phyloP scores from a whole-genome alignment of 2,888 invertebrate species.

The Ophioninae sp. region DNA sequence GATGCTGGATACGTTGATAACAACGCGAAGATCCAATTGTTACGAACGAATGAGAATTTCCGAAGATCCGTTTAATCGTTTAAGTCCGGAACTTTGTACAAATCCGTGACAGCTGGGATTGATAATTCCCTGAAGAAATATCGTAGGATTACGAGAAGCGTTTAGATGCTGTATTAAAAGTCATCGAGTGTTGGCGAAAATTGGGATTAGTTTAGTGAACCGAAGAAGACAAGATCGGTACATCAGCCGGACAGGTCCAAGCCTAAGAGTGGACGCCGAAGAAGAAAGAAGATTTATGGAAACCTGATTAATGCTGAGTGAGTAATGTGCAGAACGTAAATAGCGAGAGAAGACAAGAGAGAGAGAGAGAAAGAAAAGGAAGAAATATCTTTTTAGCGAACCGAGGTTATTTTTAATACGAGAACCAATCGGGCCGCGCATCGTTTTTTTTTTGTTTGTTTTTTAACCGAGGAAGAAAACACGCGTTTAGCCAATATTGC shows the following conservation, averaged over 20 bases:
- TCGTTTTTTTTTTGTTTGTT: slow-evolving; percentile 33
- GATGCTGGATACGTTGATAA: slow-evolving; percentile 12
- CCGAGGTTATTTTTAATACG: slow-evolving; percentile 82
- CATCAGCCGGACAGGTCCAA: slow-evolving; percentile 27
- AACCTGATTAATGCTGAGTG: slow-evolving; percentile 15
- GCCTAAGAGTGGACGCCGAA: slow-evolving; percentile 37
- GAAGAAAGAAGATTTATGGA: slow-evolving; percentile 9
- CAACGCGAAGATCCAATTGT: neutral
- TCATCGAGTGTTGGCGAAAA: slow-evolving; percentile 46
- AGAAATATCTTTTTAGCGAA: slow-evolving; percentile 68
- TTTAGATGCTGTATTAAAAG: slow-evolving; percentile 40
- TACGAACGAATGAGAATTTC: slow-evolving; percentile 1
- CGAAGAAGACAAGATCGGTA: slow-evolving; percentile 50
- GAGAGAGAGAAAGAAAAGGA: slow-evolving; percentile 58
- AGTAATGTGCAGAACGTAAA: slow-evolving; percentile 54
- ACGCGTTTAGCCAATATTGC: slow-evolving; percentile 55
- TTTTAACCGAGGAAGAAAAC: slow-evolving; percentile 24
- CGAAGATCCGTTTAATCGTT: neutral
- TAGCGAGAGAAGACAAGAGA: slow-evolving; percentile 46
- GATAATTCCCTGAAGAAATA: slow-evolving; percentile 20
- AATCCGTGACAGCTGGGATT: neutral
- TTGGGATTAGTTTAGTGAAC: slow-evolving; percentile 40
- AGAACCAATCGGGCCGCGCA: slow-evolving; percentile 79
- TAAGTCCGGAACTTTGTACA: neutral
- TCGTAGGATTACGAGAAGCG: slow-evolving; percentile 26